phyloP scores from a whole-genome alignment of 1,140 invertebrate species.

The Drosophila bocki region DNA sequence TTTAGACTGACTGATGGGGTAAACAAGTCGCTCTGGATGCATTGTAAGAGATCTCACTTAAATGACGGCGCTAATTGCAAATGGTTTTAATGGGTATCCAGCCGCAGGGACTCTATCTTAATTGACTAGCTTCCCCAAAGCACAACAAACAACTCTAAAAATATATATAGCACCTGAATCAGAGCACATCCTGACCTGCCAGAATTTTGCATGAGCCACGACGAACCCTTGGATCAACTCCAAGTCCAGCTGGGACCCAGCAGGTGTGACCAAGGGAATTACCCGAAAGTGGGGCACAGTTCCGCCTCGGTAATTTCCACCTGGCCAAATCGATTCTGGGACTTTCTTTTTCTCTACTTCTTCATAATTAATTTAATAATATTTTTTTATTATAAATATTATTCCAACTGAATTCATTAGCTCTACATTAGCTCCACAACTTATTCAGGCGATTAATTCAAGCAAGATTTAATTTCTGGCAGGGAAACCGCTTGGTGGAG shows the following conservation, averaged over 20 bases:
- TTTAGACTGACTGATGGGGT: constrained; percentile 39
- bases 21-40: constrained; percentile 31
- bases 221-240: neutral
- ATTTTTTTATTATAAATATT: neutral
- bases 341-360: neutral
- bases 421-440: neutral
- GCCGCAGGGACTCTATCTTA: constrained; percentile 19
- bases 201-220: neutral
- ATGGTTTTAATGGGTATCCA: constrained; percentile 3
- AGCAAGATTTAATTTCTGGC: constrained; percentile 1
- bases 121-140: neutral
- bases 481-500: neutral
- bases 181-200: neutral
- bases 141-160: too few relatives aligned
- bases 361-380: neutral
- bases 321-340: constrained; percentile 10
- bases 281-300: constrained; percentile 23
- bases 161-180: neutral
- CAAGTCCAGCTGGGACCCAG: constrained; percentile 6
- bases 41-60: constrained; percentile 35
- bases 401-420: neutral
- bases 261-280: constrained; percentile 28
- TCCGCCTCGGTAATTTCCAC: constrained; percentile 2
- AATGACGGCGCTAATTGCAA: constrained; percentile 69
- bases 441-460: constrained; percentile 1